Evolutionary conservation across 1,140 invertebrate species (phyloP), one percentile per base, ranked within the genome.

Genomic region (Megalonaias nervosa): DNA sequence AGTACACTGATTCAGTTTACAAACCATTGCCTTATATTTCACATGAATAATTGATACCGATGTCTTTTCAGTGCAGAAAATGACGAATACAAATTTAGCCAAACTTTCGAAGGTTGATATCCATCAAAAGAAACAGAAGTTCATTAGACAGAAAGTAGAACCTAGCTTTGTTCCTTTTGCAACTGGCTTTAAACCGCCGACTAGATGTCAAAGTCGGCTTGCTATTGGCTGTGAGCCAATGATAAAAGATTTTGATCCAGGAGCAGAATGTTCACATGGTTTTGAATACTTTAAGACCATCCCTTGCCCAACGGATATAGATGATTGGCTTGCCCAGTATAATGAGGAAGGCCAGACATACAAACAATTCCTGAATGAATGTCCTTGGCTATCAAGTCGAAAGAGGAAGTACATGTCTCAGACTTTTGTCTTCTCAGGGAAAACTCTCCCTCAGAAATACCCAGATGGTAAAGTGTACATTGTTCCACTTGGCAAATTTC

Each of bases 251-350:
- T 84, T 79, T 71, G 62, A 60, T 57, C 58, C 64, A 19, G 68
- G 11, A 21, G 19, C 68, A 65, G 19, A 65, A 38, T 31, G 60
- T 55, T 26, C 56, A 16, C 26, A 77, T 12, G 68, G 21, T 14
- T 74, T 58, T 67, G 64, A 67, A n/a, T 87, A 83, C 71, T 89
- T 89, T 71, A 55, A 67, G 23, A 62, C 79, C 15, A 68, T 89
- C 31, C 86, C 86, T 14, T 66, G 77, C 4, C 87, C 87, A 17
- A 84, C 81, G 56, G 70, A 64, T 71, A 77, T 82, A 21, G 84
- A 86, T 80, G 88, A 89, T 67, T 89, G 88, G 88, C 66, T 89
- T 57, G 87, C 87, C 2, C 87, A 88, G 67, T 89, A 87, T 79
- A 79, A 80, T 67, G 88, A 86, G 64, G 84, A 83, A 59, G 86